Conservation (phyloP, 2,797 vertebrate genomes). For the Mormyrops boulengeri region DNA sequence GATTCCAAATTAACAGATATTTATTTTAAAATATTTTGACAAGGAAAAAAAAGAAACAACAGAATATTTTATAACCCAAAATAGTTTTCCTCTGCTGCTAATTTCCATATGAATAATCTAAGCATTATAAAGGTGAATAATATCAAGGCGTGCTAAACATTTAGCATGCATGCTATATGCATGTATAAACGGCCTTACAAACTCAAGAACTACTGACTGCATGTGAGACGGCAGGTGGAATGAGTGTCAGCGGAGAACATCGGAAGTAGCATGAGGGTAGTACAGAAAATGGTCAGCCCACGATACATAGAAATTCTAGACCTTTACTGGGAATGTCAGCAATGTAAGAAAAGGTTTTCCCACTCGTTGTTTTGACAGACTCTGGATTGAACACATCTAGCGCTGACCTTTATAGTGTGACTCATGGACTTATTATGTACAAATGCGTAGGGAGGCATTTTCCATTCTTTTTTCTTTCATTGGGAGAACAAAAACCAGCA, state of each 20-base stretch:
- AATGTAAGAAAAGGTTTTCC: constrained; percentile 24
- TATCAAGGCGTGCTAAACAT: background rate
- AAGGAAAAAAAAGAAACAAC: background rate
- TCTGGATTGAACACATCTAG: constrained; percentile 26
- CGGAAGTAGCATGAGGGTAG: constrained; percentile 14
- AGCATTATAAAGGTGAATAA: background rate
- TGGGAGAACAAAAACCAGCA: background rate
- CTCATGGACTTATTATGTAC: constrained; percentile 24
- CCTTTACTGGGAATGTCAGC: constrained; percentile 32
- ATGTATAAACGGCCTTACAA: background rate
- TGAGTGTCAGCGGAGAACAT: background rate
- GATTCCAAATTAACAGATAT: background rate
- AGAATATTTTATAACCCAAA: background rate
- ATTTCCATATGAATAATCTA: background rate
- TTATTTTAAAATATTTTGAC: background rate
- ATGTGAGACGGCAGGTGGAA: background rate
- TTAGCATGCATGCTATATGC: background rate
- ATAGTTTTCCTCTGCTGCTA: background rate
- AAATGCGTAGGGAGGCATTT: background rate
- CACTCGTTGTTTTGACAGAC: constrained; percentile 33
- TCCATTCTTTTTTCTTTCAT: background rate
- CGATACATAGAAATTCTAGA: background rate
- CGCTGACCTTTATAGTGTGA: constrained; percentile 28
- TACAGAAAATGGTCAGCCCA: constrained; percentile 7
- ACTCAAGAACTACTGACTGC: background rate